Conservation (phyloP, 1,140 invertebrate species). For the Scaptomyza graminum region DNA sequence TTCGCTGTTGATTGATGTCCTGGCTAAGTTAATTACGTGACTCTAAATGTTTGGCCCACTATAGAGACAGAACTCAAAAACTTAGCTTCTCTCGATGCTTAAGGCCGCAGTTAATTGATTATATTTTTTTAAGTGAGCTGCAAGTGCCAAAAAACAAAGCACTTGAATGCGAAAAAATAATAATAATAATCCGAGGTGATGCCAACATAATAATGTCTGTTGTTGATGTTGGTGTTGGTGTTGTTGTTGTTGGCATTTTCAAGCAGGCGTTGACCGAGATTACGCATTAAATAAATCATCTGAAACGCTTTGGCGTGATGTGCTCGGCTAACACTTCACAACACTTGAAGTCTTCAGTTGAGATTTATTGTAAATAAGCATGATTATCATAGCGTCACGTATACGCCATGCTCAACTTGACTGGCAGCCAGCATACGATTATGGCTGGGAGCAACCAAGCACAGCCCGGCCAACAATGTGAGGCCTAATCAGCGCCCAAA, state of each 20-base stretch:
- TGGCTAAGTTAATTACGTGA: constrained; percentile 77
- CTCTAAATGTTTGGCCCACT: constrained; percentile 57
- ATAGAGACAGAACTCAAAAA: constrained; percentile 54
- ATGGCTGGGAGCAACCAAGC: neutral
- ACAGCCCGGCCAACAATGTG: constrained; percentile 15
- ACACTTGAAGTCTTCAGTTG: constrained; percentile 45
- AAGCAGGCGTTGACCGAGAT: constrained; percentile 72
- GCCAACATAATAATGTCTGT: constrained; percentile 77
- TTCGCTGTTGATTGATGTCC: constrained; percentile 69
- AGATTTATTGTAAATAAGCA: constrained; percentile 81
- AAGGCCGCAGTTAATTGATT: constrained; percentile 76
- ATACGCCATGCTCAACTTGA: constrained; percentile 60
- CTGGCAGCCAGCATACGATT: neutral
- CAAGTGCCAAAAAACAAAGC: constrained; percentile 60
- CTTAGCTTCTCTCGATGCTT: constrained; percentile 41
- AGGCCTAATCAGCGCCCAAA: constrained; percentile 32
- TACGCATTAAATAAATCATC: constrained; percentile 81
- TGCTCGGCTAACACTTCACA: constrained; percentile 70
- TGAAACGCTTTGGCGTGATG: constrained; percentile 48
- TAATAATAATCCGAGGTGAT: constrained; percentile 70
- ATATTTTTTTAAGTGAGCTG: constrained; percentile 32
- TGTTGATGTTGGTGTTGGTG: constrained; percentile 39
- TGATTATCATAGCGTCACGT: constrained; percentile 80
- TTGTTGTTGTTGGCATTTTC: constrained; percentile 26
- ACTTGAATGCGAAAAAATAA: constrained; percentile 55